Conservation (phyloP, 2,113 vertebrate genomes). For the Strix uralensis region DNA sequence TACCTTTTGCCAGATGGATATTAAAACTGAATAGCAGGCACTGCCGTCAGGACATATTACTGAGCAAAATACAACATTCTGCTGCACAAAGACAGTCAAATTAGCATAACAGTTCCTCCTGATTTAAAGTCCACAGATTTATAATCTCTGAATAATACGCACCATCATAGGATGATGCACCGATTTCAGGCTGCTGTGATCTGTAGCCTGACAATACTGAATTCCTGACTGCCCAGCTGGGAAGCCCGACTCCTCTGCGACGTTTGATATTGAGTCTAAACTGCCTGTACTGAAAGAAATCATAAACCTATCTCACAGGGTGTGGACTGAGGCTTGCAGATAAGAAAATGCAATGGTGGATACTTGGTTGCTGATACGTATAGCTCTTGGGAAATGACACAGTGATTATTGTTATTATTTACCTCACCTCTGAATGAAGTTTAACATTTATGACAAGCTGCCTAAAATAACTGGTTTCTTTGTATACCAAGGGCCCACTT, state of each 20-base stretch:
- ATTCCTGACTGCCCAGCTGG: accelerated
- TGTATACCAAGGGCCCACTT: background rate
- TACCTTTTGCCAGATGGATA: background rate
- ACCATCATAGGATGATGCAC: accelerated
- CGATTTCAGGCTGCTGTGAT: background rate
- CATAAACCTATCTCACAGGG: background rate
- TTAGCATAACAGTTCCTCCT: background rate
- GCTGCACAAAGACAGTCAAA: background rate
- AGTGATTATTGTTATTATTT: background rate
- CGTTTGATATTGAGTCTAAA: background rate
- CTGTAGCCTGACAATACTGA: background rate
- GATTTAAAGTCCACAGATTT: background rate
- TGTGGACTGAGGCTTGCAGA: accelerated
- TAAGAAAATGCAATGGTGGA: background rate
- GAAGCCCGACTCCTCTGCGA: background rate
- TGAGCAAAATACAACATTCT: background rate
- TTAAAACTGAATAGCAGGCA: background rate
- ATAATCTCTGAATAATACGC: background rate
- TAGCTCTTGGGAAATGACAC: background rate
- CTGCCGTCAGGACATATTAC: background rate
- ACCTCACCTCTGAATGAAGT: background rate
- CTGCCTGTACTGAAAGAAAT: background rate
- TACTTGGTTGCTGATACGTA: background rate
- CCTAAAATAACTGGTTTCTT: background rate
- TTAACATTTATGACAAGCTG: background rate